Evolutionary conservation across 2,888 invertebrate genomes (phyloP), one percentile per base, ranked within the genome.

Genomic region (Acleris emargana): DNA sequence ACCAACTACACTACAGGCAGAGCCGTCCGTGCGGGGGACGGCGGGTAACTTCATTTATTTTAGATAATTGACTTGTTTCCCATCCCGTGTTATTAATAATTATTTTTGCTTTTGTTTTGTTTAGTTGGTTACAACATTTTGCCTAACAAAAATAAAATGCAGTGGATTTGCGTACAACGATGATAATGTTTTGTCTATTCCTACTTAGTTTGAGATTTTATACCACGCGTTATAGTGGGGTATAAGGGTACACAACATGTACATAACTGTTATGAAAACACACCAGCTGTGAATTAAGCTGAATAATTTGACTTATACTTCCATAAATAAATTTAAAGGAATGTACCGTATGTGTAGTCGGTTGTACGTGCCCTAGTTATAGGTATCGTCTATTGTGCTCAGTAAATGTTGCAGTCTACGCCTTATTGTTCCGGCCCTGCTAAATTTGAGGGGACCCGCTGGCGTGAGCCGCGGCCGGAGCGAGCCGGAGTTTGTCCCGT

Each of bases 31-130:
- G 77, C 74, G 75, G 73, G 73, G 78, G 71, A 71, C 72, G 72
- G 45, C 71, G 70, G 80, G 81, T 84, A 86, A 88, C 87, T 88
- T 84, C 88, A 91, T 89, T 88, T 90, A 84, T 88, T 86, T 86
- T 84, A 79, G 83, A 86, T 91, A 89, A 90, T 89, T 90, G 88
- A 81, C 83, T 88, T 88, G 88, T 88, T 88, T 84, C 81, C 80
- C 82, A 74, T 45, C 45, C 76, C 77, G 73, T 69, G 78, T 75
- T 76, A 72, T n/a, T 80, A 76, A 82, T 82, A 78, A 80, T 81
- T 75, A 74, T 73, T 75, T 72, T 69, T 70, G 43, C 16, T 43
- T 17, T 45, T n/a, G 17, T 6, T 45, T n/a, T 17, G 45, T 45
- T 7, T 45, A 7, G n/a, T 16, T n/a, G 16, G 1, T 3, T 9